phyloP scores from a whole-genome alignment of 2,113 vertebrate genomes.

The Salvelinus namaycush region DNA sequence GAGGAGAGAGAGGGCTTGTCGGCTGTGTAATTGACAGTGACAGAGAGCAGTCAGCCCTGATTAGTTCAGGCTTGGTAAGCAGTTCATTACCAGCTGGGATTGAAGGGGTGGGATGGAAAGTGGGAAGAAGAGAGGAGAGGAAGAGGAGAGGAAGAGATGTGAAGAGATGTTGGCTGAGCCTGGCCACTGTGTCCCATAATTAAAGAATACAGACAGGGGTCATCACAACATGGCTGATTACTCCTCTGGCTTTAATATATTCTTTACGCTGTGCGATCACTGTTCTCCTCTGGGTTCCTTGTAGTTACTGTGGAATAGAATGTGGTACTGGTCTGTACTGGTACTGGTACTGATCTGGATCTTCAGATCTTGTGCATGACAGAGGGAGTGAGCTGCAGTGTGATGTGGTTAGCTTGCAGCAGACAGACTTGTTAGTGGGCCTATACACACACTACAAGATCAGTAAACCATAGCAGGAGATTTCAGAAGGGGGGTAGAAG shows the following conservation, averaged over 20 bases:
- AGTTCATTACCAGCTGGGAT: conserved; percentile 72
- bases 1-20: conserved; percentile 25
- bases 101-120: conserved; percentile 13
- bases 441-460: too few species aligned
- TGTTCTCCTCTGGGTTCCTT: too few species aligned
- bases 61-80: conserved; percentile 78
- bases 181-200: not conserved
- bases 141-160: not conserved
- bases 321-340: too few species aligned
- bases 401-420: too few species aligned
- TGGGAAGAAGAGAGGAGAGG: conserved; percentile 1
- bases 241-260: not conserved
- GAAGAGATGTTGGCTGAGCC: not conserved
- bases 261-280: not conserved
- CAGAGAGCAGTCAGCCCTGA: conserved; percentile 78
- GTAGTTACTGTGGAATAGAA: too few species aligned
- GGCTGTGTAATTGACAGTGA: conserved; percentile 78
- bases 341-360: too few species aligned
- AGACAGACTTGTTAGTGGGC: too few species aligned
- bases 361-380: too few species aligned
- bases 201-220: not conserved
- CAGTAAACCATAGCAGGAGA: too few species aligned
- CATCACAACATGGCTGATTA: not conserved
- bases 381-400: too few species aligned
- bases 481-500: too few species aligned